phyloP scores from a whole-genome alignment of 2,797 vertebrate species.

The Vultur gryphus region DNA sequence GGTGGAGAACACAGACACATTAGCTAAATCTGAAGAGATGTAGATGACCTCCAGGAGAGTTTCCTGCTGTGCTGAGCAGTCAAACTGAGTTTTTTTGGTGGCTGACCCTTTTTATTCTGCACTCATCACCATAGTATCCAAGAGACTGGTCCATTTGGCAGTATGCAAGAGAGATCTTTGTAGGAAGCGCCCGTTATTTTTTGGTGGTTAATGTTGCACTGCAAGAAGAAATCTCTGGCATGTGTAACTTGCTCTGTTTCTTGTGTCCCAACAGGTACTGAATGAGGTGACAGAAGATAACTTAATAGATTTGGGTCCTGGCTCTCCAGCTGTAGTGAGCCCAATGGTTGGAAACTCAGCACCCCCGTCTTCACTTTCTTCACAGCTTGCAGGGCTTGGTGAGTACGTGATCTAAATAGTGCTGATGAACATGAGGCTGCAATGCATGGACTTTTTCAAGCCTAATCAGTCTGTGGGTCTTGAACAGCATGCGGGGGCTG shows the following conservation, averaged over 20 bases:
- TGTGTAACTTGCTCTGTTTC: not conserved
- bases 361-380: constrained; percentile 80
- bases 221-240: not conserved
- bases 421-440: not conserved
- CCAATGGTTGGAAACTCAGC: constrained; percentile 83
- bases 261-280: constrained; percentile 80
- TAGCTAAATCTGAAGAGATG: not conserved
- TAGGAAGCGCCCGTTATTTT: not conserved
- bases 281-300: constrained; percentile 95
- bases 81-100: not conserved
- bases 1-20: not conserved
- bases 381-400: constrained; percentile 94
- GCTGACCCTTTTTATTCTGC: not conserved
- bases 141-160: not conserved
- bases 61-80: not conserved
- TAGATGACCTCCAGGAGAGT: not conserved
- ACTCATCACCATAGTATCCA: not conserved
- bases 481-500: not conserved
- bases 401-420: constrained; percentile 24
- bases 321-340: constrained; percentile 95
- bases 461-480: not conserved
- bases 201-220: not conserved
- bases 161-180: not conserved
- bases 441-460: not conserved
- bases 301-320: constrained; percentile 95